phyloP scores from a whole-genome alignment of 1,140 invertebrate species.

The Drosophila seguyi region DNA sequence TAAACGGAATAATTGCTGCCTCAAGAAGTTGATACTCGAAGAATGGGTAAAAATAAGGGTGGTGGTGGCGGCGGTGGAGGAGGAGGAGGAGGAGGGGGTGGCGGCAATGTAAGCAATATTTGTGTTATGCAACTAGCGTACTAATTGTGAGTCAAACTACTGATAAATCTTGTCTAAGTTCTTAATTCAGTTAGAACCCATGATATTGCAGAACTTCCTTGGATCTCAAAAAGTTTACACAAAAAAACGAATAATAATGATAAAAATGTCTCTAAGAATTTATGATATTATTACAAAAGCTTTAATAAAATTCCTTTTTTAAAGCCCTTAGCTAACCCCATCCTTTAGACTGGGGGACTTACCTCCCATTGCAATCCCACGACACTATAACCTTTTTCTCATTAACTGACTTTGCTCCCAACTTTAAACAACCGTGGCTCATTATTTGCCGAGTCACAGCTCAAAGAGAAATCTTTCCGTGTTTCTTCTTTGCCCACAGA shows the following conservation, averaged over 20 bases:
- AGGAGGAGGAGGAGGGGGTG: conserved; percentile 58
- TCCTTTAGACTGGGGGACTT: background rate
- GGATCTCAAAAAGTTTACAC: background rate
- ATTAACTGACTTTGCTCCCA: conserved; percentile 40
- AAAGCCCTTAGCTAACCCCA: background rate
- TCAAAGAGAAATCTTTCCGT: conserved; percentile 57
- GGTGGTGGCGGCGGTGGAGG: conserved; percentile 61
- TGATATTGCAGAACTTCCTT: background rate
- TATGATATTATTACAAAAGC: background rate
- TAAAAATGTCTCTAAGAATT: background rate
- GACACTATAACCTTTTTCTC: conserved; percentile 42
- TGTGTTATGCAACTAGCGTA: conserved; percentile 79
- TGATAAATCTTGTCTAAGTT: conserved; percentile 2
- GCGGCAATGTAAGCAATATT: conserved; percentile 84
- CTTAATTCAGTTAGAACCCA: background rate
- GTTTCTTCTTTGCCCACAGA: conserved; percentile 59
- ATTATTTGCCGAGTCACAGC: conserved; percentile 50
- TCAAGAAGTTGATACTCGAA: conserved; percentile 40
- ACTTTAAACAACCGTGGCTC: conserved; percentile 46
- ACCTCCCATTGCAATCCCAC: background rate
- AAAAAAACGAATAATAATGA: background rate
- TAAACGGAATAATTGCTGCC: conserved; percentile 51
- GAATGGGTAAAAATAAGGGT: conserved; percentile 82
- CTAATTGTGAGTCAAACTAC: conserved; percentile 71
- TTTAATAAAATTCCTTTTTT: background rate